Evolutionary conservation across 1,140 invertebrate genomes (phyloP), one percentile per base, ranked within the genome.

Genomic region (Hylaeus volcanicus): DNA sequence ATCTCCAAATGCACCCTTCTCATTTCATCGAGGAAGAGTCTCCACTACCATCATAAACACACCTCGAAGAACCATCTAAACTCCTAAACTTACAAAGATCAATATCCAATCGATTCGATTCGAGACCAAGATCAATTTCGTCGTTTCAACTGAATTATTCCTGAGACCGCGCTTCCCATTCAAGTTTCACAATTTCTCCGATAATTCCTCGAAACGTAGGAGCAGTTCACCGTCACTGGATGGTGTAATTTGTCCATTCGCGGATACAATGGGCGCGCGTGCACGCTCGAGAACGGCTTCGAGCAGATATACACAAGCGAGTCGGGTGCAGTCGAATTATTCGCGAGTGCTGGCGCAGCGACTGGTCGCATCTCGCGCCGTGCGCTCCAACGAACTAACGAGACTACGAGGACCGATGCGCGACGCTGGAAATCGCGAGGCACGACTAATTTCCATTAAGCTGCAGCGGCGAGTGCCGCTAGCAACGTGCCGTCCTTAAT

Each of bases 401-500:
- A 78, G 71, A 80, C 51, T 51, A 60, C 66, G n/a, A 74, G 72
- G 65, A 63, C 65, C 73, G 63, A 84, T 83, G 74, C 72, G 65
- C 64, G 48, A 75, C 74, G 81, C 26, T 87, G 81, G 72, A 83
- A 85, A 87, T 82, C 78, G 66, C 68, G 81, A 70, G 61, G 63
- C 70, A 72, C 63, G 68, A 64, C 74, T 85, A 87, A 85, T 85
- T 85, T 85, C 81, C 71, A 85, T 87, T 87, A 85, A 73, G 76
- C 66, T 68, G 58, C 77, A 63, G 11, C 61, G 37, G 6, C 71
- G 15, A 68, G 37, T 45, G 70, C 48, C 48, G 55, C 74, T 26
- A 75, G 75, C 61, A 65, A 69, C 73, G 55, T 14, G 56, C 74
- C 75, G 76, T 82, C 81, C 82, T 84, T 86, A 87, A 86, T 88